Percentiles rank a stretch among this genome's conserved stretches.
Evolutionary conservation across 2,888 invertebrate genomes (phyloP).

Genomic region (Antitype chi): DNA sequence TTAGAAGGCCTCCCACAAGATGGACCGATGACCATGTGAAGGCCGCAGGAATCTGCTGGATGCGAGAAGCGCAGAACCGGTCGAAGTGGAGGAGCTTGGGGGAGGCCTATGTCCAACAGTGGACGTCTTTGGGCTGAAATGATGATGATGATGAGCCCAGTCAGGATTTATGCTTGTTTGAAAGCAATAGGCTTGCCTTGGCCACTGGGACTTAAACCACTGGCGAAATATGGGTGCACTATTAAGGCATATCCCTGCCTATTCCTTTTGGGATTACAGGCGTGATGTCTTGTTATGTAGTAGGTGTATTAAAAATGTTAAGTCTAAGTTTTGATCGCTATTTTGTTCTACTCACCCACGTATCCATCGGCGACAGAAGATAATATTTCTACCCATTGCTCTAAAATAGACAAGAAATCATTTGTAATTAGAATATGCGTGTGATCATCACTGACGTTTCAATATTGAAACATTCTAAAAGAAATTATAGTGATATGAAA

Average conservation of each 20-base stretch:
- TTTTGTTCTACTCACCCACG: slow-evolving; percentile 79
- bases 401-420: slow-evolving; percentile 72
- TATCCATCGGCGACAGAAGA: slow-evolving; percentile 78
- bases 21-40: too few relatives aligned
- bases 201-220: background rate
- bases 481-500: background rate
- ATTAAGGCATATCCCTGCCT: background rate
- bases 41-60: too few relatives aligned
- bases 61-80: too few relatives aligned
- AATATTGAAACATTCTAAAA: background rate
- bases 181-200: background rate
- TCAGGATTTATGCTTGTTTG: background rate
- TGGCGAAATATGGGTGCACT: background rate
- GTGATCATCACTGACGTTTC: background rate
- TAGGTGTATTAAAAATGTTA: background rate
- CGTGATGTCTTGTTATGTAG: background rate
- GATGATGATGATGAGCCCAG: background rate
- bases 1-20: too few relatives aligned
- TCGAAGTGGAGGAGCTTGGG: too few relatives aligned
- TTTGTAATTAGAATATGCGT: slow-evolving; percentile 14
- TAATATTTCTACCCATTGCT: slow-evolving; percentile 83
- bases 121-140: too few relatives aligned
- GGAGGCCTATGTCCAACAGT: too few relatives aligned
- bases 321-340: too few relatives aligned
- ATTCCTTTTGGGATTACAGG: background rate